Evolutionary conservation across 2,888 invertebrate species (phyloP).

Genomic region (Alloscopus bannaensis): DNA sequence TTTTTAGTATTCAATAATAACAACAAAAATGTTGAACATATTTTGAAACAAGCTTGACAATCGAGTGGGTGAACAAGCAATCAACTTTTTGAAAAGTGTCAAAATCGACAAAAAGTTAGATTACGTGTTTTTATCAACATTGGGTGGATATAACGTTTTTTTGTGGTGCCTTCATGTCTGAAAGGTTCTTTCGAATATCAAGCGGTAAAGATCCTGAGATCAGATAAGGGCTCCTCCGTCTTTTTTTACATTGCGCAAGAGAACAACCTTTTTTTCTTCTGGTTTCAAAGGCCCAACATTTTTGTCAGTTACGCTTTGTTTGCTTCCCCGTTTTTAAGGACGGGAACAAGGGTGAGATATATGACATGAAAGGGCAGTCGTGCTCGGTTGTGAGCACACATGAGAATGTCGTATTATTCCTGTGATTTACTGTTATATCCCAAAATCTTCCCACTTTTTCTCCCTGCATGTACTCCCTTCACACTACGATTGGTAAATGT

Average conservation of each 20-base stretch:
- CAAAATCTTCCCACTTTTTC: no score
- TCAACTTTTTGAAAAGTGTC: constrained; percentile 16
- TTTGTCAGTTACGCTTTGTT: no score
- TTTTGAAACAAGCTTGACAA: no score
- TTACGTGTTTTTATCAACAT: neutral
- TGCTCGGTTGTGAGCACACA: constrained; percentile 62
- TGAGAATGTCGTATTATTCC: constrained; percentile 59
- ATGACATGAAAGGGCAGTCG: no score
- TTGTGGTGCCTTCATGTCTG: constrained; percentile 55
- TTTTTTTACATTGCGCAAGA: no score
- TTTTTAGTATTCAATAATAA: neutral
- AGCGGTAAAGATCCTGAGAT: no score
- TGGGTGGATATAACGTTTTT: neutral
- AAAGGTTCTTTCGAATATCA: constrained; percentile 48
- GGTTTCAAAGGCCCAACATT: no score
- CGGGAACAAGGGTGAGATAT: constrained; percentile 18
- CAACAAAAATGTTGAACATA: neutral
- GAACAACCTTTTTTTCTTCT: no score
- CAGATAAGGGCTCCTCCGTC: no score
- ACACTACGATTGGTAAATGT: no score
- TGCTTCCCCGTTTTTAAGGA: no score
- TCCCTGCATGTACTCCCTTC: no score
- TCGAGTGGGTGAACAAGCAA: neutral
- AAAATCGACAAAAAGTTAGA: neutral
- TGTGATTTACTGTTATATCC: constrained; percentile 57